Base-by-base conservation (phyloP, 2,797 vertebrate species). In the Sphaeramia orbicularis region DNA sequence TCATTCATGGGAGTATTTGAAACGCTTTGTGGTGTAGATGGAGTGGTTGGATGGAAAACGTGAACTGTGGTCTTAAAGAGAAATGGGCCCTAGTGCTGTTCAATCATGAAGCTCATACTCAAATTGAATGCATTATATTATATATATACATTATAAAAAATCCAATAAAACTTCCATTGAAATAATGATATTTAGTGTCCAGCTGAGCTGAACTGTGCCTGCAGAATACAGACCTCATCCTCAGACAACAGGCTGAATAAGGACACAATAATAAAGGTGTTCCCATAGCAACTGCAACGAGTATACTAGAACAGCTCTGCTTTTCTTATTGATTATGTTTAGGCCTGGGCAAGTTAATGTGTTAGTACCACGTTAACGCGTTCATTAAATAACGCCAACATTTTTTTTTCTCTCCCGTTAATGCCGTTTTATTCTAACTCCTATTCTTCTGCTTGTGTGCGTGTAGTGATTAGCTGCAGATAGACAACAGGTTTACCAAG, bases 1-100 rank as follows among this genome's bases (percentile, higher is more conserved):
- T 78, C 56, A 53, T 72, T 85, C 49, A 67, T 52, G 16, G 42
- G 54, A 51, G 37, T 7, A 44, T 13, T 1, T 5, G 38, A 21
- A 74, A 81, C 68, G 55, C 2, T 61, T 81, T 19, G 35, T 10
- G 8, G 14, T 15, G 37, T 14, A 21, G 21, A 10, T 13, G 8
- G 49, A n/a, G 24, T 19, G 38, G 18, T 43, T 41, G 27, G 73
- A 65, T 36, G 52, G 19, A 56, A 62, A 65, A 61, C 15, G 71
- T 19, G 37, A 65, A 47, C 6, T 13, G 38, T n/a, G 44, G 19
- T 50, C 24, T 16, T 55, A 6, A 24, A 30, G 37, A 30, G 51
- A 45, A 30, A 13, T 36, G 21, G 24, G 24, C 18, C 2, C 7
- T 16, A 45, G 44, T 38, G 50, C 62, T 16, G 1, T 35, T 64